Base-by-base conservation (phyloP, 2,888 invertebrate species). In the Patella pellucida region DNA sequence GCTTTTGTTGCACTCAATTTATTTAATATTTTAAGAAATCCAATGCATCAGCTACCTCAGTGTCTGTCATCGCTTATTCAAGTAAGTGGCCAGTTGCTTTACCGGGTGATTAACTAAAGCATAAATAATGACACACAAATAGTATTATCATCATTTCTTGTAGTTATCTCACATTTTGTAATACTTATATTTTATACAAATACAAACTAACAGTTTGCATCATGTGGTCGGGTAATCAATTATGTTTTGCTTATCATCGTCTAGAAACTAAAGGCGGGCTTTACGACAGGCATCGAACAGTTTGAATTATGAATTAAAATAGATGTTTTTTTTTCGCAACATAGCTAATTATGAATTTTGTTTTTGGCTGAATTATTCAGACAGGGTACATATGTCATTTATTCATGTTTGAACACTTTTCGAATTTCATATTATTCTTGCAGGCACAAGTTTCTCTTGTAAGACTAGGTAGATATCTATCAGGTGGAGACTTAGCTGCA, bases 1-100 rank as follows among this genome's bases (percentile, higher is more conserved):
- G 97, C 97, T 89, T 98, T 98, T 93, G 97, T 97, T 88, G 96
- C 97, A 89, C 93, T 98, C 89, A 96, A 97, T 91, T 94, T 98
- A 91, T 97, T 98, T 94, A 97, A 98, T 93, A 96, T 97, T 88
- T 94, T 98, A 89, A 94, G 97, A 91, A 96, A 97, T 91, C 97
- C 98, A 88, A 93, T 98, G 91, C 95, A 96, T 90, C 96, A 97
- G 95, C 94, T 97, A 92, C 97, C 97, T 90, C 96, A 96, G 95
- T 95, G 97, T 94, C 95, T 97, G 91, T 79, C 86, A 9, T 85
- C 80, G 72, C 72, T 87, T 4, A 86, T 88, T 15, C 95, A 95
- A 95, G 95, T 95, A 94, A 93, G 72, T 62, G 14, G 15, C 12
- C 5, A 3, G 50, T n/a, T 12, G 19, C 5, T 27, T n/a, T 19